Evolutionary conservation across 1,140 invertebrate species (phyloP).

Genomic region (Formica exsecta): DNA sequence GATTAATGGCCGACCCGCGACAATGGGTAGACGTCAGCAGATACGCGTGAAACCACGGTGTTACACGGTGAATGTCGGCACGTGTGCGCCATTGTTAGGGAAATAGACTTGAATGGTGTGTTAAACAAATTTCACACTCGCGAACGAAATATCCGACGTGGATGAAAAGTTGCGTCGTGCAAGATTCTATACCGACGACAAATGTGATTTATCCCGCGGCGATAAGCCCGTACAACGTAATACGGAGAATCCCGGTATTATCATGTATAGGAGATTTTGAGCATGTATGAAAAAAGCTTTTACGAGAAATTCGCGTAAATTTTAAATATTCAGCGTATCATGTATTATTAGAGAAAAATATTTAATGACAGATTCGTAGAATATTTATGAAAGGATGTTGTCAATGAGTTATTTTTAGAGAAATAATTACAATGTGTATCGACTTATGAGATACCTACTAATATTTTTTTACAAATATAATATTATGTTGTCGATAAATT

Average conservation of each 20-base stretch:
- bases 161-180: constrained; percentile 58
- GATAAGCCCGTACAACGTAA: constrained; percentile 53
- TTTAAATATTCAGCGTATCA: background rate
- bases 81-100: constrained; percentile 61
- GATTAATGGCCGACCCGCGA: constrained; percentile 69
- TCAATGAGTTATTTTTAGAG: background rate
- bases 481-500: background rate
- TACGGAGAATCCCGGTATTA: constrained; percentile 25
- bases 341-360: background rate
- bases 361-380: background rate
- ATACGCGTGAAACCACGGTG: constrained; percentile 66
- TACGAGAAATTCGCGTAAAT: background rate
- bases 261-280: background rate
- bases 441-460: background rate
- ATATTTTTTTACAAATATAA: background rate
- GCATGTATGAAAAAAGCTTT: constrained; percentile 1
- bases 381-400: background rate
- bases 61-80: constrained; percentile 54
- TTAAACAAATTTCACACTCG: constrained; percentile 62
- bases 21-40: constrained; percentile 68
- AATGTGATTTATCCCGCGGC: constrained; percentile 50
- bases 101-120: constrained; percentile 64
- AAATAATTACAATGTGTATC: background rate
- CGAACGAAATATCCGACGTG: constrained; percentile 42
- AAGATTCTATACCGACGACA: constrained; percentile 42